Conservation (phyloP, 2,888 invertebrate species). For the Eumerus sabulonum region DNA sequence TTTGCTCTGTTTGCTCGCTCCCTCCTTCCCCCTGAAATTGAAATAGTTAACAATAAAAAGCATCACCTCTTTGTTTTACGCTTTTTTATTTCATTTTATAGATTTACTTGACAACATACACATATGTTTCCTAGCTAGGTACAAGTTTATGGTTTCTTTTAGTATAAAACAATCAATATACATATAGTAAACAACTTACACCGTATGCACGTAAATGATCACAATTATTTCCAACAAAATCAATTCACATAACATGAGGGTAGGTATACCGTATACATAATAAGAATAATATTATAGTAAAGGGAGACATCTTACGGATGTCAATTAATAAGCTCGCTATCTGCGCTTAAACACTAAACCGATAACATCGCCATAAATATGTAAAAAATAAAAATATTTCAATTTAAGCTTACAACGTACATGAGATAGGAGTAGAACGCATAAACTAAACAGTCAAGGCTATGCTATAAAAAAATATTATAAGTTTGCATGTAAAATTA, state of each 20-base stretch:
- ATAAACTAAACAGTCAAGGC: constrained; percentile 65
- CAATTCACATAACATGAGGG: constrained; percentile 53
- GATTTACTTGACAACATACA: constrained; percentile 54
- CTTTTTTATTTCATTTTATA: constrained; percentile 14
- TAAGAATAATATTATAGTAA: too few relatives aligned
- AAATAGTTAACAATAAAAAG: too few relatives aligned
- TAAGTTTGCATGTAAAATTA: constrained; percentile 48
- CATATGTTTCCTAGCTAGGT: constrained; percentile 54
- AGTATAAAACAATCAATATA: constrained; percentile 55
- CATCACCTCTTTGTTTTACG: constrained; percentile 21
- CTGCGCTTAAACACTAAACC: constrained; percentile 51
- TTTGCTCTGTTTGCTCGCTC: too few relatives aligned
- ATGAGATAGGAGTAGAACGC: constrained; percentile 31
- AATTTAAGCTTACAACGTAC: constrained; percentile 62
- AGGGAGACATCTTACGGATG: constrained; percentile 30
- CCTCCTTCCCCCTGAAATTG: too few relatives aligned
- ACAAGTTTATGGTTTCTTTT: constrained; percentile 41
- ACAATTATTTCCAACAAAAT: constrained; percentile 68
- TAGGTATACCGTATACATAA: background rate
- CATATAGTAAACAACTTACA: constrained; percentile 56
- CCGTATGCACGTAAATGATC: constrained; percentile 67
- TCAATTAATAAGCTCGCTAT: constrained; percentile 40
- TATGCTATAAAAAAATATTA: constrained; percentile 19
- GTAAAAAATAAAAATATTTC: constrained; percentile 69
- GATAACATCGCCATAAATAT: constrained; percentile 66